Evolutionary conservation across 2,888 invertebrate species (phyloP).

Genomic region (Agapetus fuscipes): DNA sequence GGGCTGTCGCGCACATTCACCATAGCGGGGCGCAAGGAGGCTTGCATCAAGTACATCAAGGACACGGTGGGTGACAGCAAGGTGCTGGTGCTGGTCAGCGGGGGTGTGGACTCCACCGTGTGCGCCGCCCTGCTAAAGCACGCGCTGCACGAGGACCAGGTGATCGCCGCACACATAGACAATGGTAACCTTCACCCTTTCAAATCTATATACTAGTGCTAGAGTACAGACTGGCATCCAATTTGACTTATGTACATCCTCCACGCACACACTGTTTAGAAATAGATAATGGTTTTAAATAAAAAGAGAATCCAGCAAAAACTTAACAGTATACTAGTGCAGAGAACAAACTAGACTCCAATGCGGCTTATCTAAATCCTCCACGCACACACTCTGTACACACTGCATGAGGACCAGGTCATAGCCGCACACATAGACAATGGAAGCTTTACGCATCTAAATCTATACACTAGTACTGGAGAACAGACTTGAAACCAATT

Average conservation of each 20-base stretch:
- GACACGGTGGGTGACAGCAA: conserved; percentile 85
- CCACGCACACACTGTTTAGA: too few species aligned
- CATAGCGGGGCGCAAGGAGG: conserved; percentile 74
- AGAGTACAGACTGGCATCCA: too few species aligned
- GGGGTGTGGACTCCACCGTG: conserved; percentile 99
- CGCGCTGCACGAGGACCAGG: conserved; percentile 80
- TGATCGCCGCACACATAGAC: conserved; percentile 95
- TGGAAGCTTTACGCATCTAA: conserved; percentile 55
- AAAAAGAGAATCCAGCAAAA: too few species aligned
- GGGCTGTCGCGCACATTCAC: conserved; percentile 82
- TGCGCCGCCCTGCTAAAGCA: conserved; percentile 92
- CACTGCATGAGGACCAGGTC: conserved; percentile 80
- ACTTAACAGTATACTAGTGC: too few species aligned
- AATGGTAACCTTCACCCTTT: conserved; percentile 67
- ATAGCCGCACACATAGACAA: conserved; percentile 98
- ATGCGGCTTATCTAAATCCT: too few species aligned
- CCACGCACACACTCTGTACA: too few species aligned
- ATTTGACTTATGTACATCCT: too few species aligned
- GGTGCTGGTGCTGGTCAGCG: conserved; percentile 89
- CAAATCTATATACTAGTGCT: too few species aligned
- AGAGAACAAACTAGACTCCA: too few species aligned
- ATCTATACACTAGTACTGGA: too few species aligned
- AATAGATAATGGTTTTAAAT: too few species aligned
- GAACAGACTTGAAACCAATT: too few species aligned
- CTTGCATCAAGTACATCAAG: conserved; percentile 87